Percentiles rank a stretch among this genome's conserved stretches.
Conservation (phyloP, 2,888 invertebrate species). For the Pyrochroa serraticornis region DNA sequence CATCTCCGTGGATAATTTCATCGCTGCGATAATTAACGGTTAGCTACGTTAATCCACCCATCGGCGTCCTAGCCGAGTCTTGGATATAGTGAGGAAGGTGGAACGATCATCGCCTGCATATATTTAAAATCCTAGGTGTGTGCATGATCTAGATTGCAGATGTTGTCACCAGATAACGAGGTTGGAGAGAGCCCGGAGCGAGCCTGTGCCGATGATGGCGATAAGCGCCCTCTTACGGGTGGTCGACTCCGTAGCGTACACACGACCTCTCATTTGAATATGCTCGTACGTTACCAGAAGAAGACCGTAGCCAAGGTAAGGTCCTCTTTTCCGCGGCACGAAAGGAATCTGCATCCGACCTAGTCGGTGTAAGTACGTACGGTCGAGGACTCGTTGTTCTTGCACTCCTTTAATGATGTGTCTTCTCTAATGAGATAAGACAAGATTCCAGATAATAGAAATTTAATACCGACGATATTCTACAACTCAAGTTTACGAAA, state of each 20-base stretch:
- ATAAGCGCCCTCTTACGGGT: constrained; percentile 54
- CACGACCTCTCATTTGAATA: constrained; percentile 59
- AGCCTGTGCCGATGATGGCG: constrained; percentile 50
- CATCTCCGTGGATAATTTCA: too few relatives aligned
- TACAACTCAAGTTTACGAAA: constrained; percentile 43
- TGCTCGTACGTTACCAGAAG: constrained; percentile 52
- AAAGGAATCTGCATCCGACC: constrained; percentile 50
- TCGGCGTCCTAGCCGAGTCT: neutral
- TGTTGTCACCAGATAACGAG: constrained; percentile 59
- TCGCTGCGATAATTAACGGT: neutral
- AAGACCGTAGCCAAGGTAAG: constrained; percentile 27
- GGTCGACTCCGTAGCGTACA: constrained; percentile 48
- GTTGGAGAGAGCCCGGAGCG: constrained; percentile 41
- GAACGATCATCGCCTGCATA: constrained; percentile 42
- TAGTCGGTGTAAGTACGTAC: constrained; percentile 5
- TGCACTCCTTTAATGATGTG: constrained; percentile 55
- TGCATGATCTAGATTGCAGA: constrained; percentile 59
- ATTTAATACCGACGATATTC: constrained; percentile 55
- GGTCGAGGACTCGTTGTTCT: constrained; percentile 38
- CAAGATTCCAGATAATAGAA: constrained; percentile 57
- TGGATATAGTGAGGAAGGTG: constrained; percentile 7
- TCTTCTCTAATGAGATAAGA: constrained; percentile 57
- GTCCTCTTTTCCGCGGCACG: constrained; percentile 36
- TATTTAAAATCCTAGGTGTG: constrained; percentile 54
- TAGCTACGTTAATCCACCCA: constrained; percentile 9